A percentile compares a stretch with the other conserved stretches of the same genome.
These are phyloP conservation scores for Holacanthella duospinosa DNA, from an alignment of 2,888 invertebrate species.

Conservation along the genomic window DNA sequence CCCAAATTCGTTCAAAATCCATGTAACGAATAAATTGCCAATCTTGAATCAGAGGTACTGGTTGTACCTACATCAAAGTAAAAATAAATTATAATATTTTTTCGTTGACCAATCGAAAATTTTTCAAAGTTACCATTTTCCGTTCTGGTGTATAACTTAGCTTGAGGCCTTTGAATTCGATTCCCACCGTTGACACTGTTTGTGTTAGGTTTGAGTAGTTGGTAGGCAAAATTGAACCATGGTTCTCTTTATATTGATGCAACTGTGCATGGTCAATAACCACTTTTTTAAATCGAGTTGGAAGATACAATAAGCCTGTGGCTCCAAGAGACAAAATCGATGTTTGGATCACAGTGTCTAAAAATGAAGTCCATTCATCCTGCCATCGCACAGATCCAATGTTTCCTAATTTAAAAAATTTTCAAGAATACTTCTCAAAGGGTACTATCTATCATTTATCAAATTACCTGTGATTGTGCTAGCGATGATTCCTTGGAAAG, in stretches of 20 bases:
- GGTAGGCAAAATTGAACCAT: not conserved
- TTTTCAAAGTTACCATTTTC: not conserved
- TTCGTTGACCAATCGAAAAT: not conserved
- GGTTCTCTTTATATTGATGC: too few species aligned
- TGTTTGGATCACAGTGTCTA: too few species aligned
- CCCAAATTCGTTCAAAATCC: not conserved
- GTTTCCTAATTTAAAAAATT: not conserved
- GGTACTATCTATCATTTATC: too few species aligned
- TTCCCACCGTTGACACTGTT: not conserved
- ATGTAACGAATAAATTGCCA: slow-evolving; percentile 1
- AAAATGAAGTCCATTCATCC: slow-evolving; percentile 75
- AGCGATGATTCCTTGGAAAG: slow-evolving; percentile 41
- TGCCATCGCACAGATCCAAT: slow-evolving; percentile 51
- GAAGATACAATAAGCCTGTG: slow-evolving; percentile 64
- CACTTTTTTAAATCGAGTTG: slow-evolving; percentile 61
- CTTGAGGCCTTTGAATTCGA: not conserved
- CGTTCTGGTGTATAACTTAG: not conserved
- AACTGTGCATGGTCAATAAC: slow-evolving; percentile 52
- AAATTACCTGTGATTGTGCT: slow-evolving; percentile 39
- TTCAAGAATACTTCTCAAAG: too few species aligned
- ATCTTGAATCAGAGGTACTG: not conserved
- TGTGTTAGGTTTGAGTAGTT: not conserved
- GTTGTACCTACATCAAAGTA: too few species aligned
- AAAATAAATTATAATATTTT: slow-evolving; percentile 1
- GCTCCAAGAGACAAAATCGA: too few species aligned